Evolutionary conservation across 2,888 invertebrate genomes (phyloP).

Genomic region (Melanchra persicariae): DNA sequence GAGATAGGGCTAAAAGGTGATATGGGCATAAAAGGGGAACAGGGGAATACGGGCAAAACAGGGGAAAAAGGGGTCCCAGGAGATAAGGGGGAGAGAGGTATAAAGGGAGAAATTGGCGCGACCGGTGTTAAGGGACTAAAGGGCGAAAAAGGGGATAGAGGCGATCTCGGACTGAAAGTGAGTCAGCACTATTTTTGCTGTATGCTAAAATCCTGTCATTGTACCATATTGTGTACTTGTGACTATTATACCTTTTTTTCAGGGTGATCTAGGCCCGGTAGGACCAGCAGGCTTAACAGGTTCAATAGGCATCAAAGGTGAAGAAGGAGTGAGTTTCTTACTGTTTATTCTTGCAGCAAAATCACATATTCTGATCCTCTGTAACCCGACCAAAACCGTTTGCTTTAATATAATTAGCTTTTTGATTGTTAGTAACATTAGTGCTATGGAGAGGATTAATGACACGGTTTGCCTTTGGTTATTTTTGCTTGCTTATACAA

Average conservation of each 20-base stretch:
- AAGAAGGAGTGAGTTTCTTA: constrained; percentile 57
- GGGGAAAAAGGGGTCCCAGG: constrained; percentile 11
- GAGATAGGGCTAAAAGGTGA: too few relatives aligned
- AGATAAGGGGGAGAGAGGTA: constrained; percentile 28
- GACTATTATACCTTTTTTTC: neutral
- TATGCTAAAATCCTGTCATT: neutral
- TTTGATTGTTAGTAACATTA: neutral
- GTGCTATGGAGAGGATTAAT: neutral
- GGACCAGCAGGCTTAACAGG: constrained; percentile 42
- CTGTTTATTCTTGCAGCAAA: neutral
- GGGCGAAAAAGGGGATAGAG: constrained; percentile 59
- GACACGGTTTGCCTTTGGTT: neutral
- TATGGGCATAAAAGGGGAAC: neutral
- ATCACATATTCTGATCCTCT: neutral
- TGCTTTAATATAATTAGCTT: neutral
- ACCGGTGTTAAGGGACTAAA: constrained; percentile 28
- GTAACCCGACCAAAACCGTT: neutral
- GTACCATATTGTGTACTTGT: neutral
- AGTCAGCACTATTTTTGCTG: neutral
- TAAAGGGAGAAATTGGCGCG: neutral
- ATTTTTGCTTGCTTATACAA: neutral
- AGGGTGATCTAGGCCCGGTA: constrained; percentile 65
- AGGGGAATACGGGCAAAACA: neutral
- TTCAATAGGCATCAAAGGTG: constrained; percentile 28
- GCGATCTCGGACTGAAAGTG: constrained; percentile 64